Evolutionary conservation across 2,888 invertebrate species (phyloP), one percentile per base, ranked within the genome.

Genomic region (Drosophila vallismaia): DNA sequence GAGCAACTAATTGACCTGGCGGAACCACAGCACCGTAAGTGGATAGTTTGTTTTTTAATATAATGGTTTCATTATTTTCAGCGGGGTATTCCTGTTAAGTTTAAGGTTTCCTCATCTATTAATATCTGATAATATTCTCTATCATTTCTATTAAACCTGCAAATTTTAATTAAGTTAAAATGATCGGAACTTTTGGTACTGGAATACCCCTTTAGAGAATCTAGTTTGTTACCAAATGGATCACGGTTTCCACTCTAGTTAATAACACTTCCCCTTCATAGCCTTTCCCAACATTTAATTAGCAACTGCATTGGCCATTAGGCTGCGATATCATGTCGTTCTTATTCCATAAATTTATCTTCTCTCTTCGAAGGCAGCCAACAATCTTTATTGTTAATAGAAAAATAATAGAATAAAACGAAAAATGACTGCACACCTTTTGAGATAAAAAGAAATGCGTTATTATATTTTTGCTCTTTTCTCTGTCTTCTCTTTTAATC

Each of bases 11-110:
- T 97, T 60, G 93, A 94, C 53, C 92, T 95, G 52, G 95, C 96
- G 1, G 95, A 95, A 89, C 95, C 95, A 14, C 94, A 95, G 84
- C 95, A 95, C 92, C 93, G 96, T 96, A 93, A 95, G 95, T 93
- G 53, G 50, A 26, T 5, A 1, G 4, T 8, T n/a, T 12, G 19
- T 1, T 19, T 19, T 19, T 1, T 19, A 19, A 19, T 2, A 1
- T 31, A 9, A 0, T 45, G 3, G 1, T 1, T 14, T 24, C 19
- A 19, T 26, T 6, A 9, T 5, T 36, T 10, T 8, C 8, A 29
- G 29, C 3, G 52, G 68, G 53, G 31, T 52, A 52, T 53, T 64
- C 64, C 68, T 2, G n/a, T n/a, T n/a, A n/a, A n/a, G n/a, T n/a
- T n/a, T n/a, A n/a, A n/a, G n/a, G n/a, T n/a, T n/a, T n/a, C n/a